phyloP scores from a whole-genome alignment of 2,113 vertebrate species.

The Piprites chloris region DNA sequence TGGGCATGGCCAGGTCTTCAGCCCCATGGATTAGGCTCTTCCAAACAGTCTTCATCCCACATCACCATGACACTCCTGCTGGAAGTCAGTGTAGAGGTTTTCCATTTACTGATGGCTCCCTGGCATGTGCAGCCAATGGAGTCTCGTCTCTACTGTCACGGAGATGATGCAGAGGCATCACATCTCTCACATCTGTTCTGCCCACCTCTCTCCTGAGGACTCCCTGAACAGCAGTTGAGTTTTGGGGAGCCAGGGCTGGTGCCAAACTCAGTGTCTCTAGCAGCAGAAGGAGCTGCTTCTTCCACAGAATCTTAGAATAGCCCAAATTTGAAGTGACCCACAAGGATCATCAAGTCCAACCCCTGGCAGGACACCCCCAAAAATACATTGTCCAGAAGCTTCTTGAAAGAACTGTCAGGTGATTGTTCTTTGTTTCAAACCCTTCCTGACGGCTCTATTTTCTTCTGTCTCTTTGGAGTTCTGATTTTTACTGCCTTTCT shows the following conservation, averaged over 20 bases:
- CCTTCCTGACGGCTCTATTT: background rate
- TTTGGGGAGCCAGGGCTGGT: background rate
- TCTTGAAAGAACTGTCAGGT: background rate
- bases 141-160: background rate
- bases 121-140: accelerated
- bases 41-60: background rate
- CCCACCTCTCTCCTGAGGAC: background rate
- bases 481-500: background rate
- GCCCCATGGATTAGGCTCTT: background rate
- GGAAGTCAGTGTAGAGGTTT: background rate
- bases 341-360: too few relatives aligned
- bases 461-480: background rate
- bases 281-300: background rate
- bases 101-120: background rate
- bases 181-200: background rate
- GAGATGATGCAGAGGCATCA: background rate
- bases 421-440: background rate
- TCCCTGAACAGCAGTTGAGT: background rate
- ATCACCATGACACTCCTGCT: background rate
- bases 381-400: background rate
- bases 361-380: background rate
- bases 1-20: background rate
- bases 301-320: background rate
- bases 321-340: background rate
- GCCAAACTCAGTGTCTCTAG: background rate